Base-by-base conservation (phyloP, 1,140 invertebrate genomes). In the Aphelinus atriplicis region DNA sequence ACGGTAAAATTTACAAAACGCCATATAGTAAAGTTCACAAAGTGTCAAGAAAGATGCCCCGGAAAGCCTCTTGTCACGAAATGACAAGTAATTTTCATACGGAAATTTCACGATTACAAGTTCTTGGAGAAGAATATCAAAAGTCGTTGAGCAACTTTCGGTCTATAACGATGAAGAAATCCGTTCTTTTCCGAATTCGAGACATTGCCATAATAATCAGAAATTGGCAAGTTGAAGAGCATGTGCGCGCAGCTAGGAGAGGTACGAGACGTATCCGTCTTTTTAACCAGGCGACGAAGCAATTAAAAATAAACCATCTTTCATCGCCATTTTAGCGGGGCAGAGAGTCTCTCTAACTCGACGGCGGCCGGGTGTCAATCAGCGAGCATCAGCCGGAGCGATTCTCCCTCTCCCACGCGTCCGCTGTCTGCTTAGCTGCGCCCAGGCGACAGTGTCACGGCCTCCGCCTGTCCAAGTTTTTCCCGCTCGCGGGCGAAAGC, bases 271-370 rank as follows among this genome's bases (percentile, higher is more conserved):
- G 10, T 10, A 57, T 71, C 60, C 47, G 46, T n/a, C 57, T 74
- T 53, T 65, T 74, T 79, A 74, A 74, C 10, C 72, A 77, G 73
- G 73, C 67, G 73, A 70, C 66, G 73, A 71, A 70, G 80, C 78
- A 81, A 83, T 84, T 83, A 84, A 83, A 84, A 84, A 83, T 83
- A 83, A 82, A 84, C 77, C 80, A 81, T 84, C 83, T 80, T 79
- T 82, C 81, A 81, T 80, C 83, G 82, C 81, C 84, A 84, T 84
- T 84, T 83, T 83, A 81, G 73, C 67, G 67, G 78, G 78, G 68
- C 72, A 80, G 57, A 63, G 58, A 61, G 56, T 60, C 58, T 5
- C n/a, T n/a, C 7, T 6, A 43, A 4, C 55, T 50, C 71, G 60
- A 26, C 57, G 67, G 74, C 58, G 81, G 62, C 81, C 81, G 81